Percentiles rank a stretch among this genome's conserved stretches.
phyloP scores from a whole-genome alignment of 1,140 invertebrate species.

The Sycophila sp. region DNA sequence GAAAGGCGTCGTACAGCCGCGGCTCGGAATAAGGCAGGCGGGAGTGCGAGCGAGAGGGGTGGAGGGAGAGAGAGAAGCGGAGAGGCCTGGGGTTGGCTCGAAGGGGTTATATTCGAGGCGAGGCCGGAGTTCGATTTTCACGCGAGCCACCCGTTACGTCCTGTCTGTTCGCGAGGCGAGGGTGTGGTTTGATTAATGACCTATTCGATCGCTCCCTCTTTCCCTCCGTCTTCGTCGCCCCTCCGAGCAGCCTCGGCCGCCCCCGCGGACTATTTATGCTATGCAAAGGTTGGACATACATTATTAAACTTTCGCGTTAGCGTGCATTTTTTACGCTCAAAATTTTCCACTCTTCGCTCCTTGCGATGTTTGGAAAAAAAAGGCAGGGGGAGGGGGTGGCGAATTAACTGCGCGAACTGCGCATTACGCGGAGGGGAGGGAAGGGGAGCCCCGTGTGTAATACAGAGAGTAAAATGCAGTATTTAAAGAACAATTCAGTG shows the following conservation, averaged over 20 bases:
- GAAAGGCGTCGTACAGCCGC: no score
- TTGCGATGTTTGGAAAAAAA: no score
- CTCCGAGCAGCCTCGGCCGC: neutral
- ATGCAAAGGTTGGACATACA: slow-evolving; percentile 13
- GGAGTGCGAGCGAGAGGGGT: no score
- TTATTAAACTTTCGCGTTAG: slow-evolving; percentile 17
- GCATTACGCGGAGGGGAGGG: no score
- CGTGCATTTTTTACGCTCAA: slow-evolving; percentile 18
- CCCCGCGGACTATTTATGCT: slow-evolving; percentile 21
- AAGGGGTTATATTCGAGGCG: slow-evolving; percentile 22
- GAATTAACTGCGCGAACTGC: neutral
- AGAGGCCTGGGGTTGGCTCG: neutral
- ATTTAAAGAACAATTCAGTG: slow-evolving; percentile 17
- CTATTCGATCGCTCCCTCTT: slow-evolving; percentile 56
- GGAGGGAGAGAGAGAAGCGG: slow-evolving; percentile 19
- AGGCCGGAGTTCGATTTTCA: slow-evolving; percentile 42
- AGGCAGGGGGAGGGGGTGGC: no score
- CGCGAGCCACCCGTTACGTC: slow-evolving; percentile 62
- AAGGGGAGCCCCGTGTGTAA: no score
- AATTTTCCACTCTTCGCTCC: slow-evolving; percentile 1
- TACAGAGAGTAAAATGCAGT: no score
- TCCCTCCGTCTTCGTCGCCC: slow-evolving; percentile 42
- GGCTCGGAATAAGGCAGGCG: no score
- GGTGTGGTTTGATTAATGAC: slow-evolving; percentile 68
- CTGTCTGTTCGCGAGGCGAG: slow-evolving; percentile 54